Evolutionary conservation across 2,888 invertebrate genomes (phyloP).

Genomic region (Ischnura elegans): DNA sequence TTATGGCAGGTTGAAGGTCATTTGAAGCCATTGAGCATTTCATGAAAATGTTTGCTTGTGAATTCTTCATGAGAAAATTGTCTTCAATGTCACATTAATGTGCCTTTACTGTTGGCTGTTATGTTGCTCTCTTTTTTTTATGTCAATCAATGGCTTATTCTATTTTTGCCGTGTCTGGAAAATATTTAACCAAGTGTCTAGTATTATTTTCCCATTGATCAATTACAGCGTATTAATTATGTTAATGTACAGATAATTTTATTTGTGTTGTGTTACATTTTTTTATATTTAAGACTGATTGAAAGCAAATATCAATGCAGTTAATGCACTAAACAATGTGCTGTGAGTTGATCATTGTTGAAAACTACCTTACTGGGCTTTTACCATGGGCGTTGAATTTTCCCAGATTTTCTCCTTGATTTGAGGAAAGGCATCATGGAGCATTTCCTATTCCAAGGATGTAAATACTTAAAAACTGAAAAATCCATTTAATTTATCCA

Average conservation of each 20-base stretch:
- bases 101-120: conserved; percentile 51
- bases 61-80: background rate
- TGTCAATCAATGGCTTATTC: conserved; percentile 25
- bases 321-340: background rate
- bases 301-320: conserved; percentile 46
- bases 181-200: conserved; percentile 41
- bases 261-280: conserved; percentile 32
- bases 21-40: conserved; percentile 5
- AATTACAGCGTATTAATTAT: conserved; percentile 17
- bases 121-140: conserved; percentile 49
- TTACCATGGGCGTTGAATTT: conserved; percentile 35
- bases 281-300: conserved; percentile 55
- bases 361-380: conserved; percentile 55
- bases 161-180: background rate
- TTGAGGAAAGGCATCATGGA: background rate
- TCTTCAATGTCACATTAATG: background rate
- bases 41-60: conserved; percentile 35
- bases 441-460: conserved; percentile 2
- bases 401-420: conserved; percentile 28
- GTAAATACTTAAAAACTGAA: conserved; percentile 28
- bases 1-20: conserved; percentile 3
- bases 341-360: conserved; percentile 42
- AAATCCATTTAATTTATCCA: conserved; percentile 53
- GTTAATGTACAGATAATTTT: conserved; percentile 29
- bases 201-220: conserved; percentile 55